Percentiles rank a stretch among this genome's conserved stretches.
phyloP scores from a whole-genome alignment of 2,113 vertebrate genomes.

The Pachycephala philippinensis region DNA sequence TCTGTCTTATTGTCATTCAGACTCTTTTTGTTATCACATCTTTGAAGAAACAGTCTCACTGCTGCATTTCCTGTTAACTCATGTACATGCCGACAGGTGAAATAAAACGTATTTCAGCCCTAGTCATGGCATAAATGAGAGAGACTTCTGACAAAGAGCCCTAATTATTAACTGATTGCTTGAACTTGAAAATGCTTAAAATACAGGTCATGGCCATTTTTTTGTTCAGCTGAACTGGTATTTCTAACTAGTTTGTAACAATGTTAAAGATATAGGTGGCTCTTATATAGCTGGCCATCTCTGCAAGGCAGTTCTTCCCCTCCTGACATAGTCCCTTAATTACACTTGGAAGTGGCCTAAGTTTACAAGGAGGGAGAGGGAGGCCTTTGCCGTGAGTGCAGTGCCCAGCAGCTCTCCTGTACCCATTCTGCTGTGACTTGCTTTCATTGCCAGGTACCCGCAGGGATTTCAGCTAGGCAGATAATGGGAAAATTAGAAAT shows the following conservation, averaged over 20 bases:
- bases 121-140: not conserved
- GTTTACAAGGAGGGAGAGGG: not conserved
- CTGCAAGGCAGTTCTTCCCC: not conserved
- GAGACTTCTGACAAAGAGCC: not conserved
- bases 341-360: not conserved
- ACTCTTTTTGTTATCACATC: not conserved
- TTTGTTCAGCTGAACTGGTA: not conserved
- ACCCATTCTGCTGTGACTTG: not conserved
- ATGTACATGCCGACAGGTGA: not conserved
- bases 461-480: not conserved
- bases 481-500: not conserved
- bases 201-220: not conserved
- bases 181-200: not conserved
- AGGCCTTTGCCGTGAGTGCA: accelerated
- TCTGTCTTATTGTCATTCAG: not conserved
- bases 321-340: not conserved
- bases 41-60: not conserved
- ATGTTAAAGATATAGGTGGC: not conserved
- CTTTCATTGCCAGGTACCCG: not conserved
- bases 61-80: not conserved
- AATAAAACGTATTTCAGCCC: not conserved
- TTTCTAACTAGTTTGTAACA: not conserved
- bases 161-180: not conserved
- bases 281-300: not conserved
- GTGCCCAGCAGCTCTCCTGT: not conserved